Conservation (phyloP, 2,888 invertebrate genomes). For the Tetanocera ferruginea region DNA sequence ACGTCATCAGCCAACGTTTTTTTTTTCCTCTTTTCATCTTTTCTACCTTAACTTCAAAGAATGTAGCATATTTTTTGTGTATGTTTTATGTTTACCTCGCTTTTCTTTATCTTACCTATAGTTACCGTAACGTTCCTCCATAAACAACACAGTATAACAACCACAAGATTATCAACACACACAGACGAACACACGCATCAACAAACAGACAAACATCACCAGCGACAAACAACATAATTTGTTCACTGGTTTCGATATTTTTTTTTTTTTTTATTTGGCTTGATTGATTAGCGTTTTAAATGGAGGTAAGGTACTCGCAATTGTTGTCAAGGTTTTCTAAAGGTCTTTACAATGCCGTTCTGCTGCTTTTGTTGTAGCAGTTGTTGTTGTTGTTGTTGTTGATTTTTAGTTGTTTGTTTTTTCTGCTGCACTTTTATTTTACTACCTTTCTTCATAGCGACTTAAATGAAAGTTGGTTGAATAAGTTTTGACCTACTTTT, state of each 20-base stretch:
- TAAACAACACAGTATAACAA: too few relatives aligned
- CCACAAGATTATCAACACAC: too few relatives aligned
- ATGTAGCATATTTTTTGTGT: too few relatives aligned
- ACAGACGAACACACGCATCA: too few relatives aligned
- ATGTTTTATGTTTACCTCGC: too few relatives aligned
- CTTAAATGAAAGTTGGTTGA: conserved; percentile 4
- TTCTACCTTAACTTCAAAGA: too few relatives aligned
- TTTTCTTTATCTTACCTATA: neutral
- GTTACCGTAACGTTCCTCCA: neutral
- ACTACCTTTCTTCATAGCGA: neutral
- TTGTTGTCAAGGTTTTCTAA: conserved; percentile 25
- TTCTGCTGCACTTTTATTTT: neutral
- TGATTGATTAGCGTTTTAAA: neutral
- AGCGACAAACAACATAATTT: neutral
- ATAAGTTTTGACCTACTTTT: conserved; percentile 2
- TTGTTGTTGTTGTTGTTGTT: neutral
- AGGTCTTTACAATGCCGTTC: conserved; percentile 10
- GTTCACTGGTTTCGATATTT: neutral
- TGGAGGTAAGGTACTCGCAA: neutral
- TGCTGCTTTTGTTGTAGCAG: neutral
- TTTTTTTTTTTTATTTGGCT: neutral
- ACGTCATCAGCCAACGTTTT: too few relatives aligned
- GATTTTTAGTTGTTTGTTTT: neutral
- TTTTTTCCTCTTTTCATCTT: too few relatives aligned
- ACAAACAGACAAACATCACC: neutral